These are phyloP conservation scores for Torymus auratus DNA, from an alignment of 2,888 invertebrate species.

Conservation along the genomic window DNA sequence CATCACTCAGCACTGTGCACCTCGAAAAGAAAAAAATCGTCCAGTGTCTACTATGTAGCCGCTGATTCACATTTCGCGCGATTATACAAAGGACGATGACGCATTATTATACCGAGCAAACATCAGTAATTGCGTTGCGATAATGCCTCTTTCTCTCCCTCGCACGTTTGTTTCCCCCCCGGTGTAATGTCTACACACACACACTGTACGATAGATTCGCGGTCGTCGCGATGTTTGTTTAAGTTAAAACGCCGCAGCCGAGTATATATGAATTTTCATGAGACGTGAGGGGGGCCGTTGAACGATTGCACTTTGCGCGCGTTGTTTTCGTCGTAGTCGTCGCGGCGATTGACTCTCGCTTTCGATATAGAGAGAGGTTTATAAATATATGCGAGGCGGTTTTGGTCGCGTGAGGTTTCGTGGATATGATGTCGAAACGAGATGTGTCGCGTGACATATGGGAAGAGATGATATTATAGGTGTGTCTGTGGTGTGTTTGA, in stretches of 20 bases:
- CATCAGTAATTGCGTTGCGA: too few species aligned
- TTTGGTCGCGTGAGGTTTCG: not conserved
- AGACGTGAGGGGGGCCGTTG: slow-evolving; percentile 15
- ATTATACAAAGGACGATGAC: slow-evolving; percentile 8
- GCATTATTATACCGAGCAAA: not conserved
- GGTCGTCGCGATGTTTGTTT: slow-evolving; percentile 7
- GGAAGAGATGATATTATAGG: too few species aligned
- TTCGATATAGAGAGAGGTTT: too few species aligned
- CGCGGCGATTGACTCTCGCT: too few species aligned
- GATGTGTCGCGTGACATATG: not conserved
- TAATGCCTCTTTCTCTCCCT: too few species aligned
- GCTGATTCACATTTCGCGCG: slow-evolving; percentile 15
- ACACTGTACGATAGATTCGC: too few species aligned
- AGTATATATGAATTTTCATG: slow-evolving; percentile 33
- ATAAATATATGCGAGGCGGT: too few species aligned
- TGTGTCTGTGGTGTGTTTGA: too few species aligned
- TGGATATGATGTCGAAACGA: not conserved
- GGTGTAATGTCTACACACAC: too few species aligned
- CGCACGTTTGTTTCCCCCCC: too few species aligned
- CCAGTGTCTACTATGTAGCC: too few species aligned
- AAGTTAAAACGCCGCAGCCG: slow-evolving; percentile 5
- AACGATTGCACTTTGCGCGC: slow-evolving; percentile 20
- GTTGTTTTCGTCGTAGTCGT: too few species aligned
- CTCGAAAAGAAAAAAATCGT: not conserved
- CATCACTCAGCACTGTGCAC: not conserved